Conservation (phyloP, 1,140 invertebrate species). For the Dendroctonus valens region DNA sequence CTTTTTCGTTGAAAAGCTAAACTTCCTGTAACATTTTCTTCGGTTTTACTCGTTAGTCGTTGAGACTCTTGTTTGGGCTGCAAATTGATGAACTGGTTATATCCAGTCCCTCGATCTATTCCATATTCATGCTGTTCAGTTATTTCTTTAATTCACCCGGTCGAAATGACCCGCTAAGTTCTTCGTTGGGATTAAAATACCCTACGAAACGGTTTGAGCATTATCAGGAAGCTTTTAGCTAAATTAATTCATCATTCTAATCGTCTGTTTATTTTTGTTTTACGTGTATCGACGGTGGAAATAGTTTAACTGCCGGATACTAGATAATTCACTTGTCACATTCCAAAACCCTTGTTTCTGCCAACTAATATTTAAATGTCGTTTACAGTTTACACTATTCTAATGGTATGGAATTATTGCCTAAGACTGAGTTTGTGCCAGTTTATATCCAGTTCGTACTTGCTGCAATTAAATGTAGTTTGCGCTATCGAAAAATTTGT, state of each 20-base stretch:
- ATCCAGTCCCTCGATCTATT: slow-evolving; percentile 3
- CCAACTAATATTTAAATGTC: too few species aligned
- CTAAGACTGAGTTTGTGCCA: too few species aligned
- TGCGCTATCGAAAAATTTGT: too few species aligned
- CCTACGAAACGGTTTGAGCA: slow-evolving; percentile 12
- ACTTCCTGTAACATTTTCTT: slow-evolving; percentile 1
- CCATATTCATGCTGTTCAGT: slow-evolving; percentile 18
- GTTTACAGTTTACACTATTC: too few species aligned
- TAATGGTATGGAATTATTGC: too few species aligned
- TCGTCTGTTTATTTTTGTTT: slow-evolving; percentile 22
- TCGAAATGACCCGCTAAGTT: slow-evolving; percentile 22
- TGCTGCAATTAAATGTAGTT: too few species aligned
- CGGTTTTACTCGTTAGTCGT: too few species aligned
- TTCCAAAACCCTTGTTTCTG: too few species aligned
- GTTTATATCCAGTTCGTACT: too few species aligned
- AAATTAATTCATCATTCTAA: slow-evolving; percentile 31
- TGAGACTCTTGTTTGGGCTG: not conserved
- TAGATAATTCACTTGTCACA: too few species aligned
- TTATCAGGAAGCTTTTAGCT: slow-evolving; percentile 29
- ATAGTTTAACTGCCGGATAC: slow-evolving; percentile 4
- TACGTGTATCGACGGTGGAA: slow-evolving; percentile 5
- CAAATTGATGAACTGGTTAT: not conserved
- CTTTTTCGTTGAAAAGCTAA: too few species aligned
- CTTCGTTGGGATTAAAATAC: slow-evolving; percentile 21
- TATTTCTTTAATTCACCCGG: slow-evolving; percentile 24